These are phyloP conservation scores for Dryobota labecula DNA, from an alignment of 2,888 invertebrate species.

Conservation along the genomic window DNA sequence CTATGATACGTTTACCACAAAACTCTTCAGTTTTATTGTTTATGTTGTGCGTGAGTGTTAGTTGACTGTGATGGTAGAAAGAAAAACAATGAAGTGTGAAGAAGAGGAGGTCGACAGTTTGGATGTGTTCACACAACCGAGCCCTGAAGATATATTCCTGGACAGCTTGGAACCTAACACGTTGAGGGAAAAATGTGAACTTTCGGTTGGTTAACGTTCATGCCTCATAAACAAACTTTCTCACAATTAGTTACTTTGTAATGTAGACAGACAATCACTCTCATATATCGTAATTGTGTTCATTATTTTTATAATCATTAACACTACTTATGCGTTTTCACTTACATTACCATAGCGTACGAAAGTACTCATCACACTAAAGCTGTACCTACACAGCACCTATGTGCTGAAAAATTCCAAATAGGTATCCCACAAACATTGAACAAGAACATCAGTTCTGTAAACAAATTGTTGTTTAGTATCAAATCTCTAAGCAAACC, in stretches of 20 bases:
- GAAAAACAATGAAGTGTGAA: conserved; percentile 80
- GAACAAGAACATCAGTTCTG: neutral
- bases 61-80: conserved; percentile 81
- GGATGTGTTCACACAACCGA: conserved; percentile 80
- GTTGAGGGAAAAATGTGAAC: conserved; percentile 78
- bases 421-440: neutral
- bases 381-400: neutral
- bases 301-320: conserved; percentile 1
- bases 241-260: conserved; percentile 53
- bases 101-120: conserved; percentile 84
- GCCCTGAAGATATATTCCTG: conserved; percentile 78
- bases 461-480: neutral
- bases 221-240: conserved; percentile 54
- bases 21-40: conserved; percentile 43
- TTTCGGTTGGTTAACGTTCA: conserved; percentile 73
- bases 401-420: neutral
- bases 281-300: conserved; percentile 21
- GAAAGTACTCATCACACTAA: too few relatives aligned
- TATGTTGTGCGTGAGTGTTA: conserved; percentile 60
- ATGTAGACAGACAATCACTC: conserved; percentile 40
- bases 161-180: conserved; percentile 85
- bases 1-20: conserved; percentile 63
- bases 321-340: neutral
- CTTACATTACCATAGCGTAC: neutral
- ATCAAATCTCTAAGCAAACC: neutral